phyloP scores from a whole-genome alignment of 2,888 invertebrate species.

The Drosophila nr. perissopoda region DNA sequence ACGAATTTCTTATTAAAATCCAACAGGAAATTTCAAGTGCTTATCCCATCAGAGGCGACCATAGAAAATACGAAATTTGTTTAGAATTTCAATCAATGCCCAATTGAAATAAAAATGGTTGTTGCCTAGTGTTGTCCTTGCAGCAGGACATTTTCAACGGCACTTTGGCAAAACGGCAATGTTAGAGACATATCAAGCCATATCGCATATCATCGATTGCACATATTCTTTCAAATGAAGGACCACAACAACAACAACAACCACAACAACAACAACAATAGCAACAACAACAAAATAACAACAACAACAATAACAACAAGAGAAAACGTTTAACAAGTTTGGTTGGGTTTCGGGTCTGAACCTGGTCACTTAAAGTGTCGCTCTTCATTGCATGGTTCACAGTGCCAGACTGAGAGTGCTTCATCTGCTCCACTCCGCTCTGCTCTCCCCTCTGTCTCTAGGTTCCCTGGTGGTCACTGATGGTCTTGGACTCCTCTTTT shows the following conservation, averaged over 20 bases:
- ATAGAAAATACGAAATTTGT: not conserved
- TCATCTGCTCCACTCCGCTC: not conserved
- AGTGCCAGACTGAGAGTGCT: constrained; percentile 57
- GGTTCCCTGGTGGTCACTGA: constrained; percentile 6
- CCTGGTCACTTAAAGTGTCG: constrained; percentile 71
- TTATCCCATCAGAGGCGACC: not conserved
- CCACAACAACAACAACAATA: constrained; percentile 6
- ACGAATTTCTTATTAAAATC: not conserved
- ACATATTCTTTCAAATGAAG: constrained; percentile 37
- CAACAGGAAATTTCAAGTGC: not conserved
- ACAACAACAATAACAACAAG: constrained; percentile 10
- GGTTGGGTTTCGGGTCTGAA: constrained; percentile 39
- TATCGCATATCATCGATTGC: constrained; percentile 62
- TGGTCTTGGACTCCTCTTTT: constrained; percentile 31
- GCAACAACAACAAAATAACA: constrained; percentile 6
- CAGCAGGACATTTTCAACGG: constrained; percentile 18
- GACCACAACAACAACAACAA: constrained; percentile 5
- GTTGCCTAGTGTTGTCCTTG: constrained; percentile 39
- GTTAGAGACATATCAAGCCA: constrained; percentile 53
- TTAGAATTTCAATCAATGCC: not conserved
- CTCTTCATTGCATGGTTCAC: constrained; percentile 69
- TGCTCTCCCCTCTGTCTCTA: constrained; percentile 4
- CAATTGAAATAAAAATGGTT: not conserved
- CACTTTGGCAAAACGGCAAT: constrained; percentile 37
- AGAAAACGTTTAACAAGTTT: constrained; percentile 55